Evolutionary conservation across 2,113 vertebrate species (phyloP).

Genomic region (Mirounga angustirostris): DNA sequence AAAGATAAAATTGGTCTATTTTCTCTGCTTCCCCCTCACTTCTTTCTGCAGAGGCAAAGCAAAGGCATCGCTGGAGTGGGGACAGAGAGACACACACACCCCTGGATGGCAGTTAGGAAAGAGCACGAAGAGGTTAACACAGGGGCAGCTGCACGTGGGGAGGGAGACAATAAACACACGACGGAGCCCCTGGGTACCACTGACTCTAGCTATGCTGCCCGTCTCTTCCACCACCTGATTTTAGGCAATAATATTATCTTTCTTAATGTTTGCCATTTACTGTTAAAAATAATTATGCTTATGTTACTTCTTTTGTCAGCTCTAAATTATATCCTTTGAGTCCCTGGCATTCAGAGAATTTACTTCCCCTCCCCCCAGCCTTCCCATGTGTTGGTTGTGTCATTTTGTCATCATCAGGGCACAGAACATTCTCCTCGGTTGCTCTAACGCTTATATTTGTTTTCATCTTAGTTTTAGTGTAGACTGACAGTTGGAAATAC

Average conservation of each 20-base stretch:
- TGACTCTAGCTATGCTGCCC: background rate
- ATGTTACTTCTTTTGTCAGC: constrained; percentile 32
- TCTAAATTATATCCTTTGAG: background rate
- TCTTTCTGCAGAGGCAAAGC: background rate
- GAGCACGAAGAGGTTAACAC: background rate
- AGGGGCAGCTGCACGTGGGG: background rate
- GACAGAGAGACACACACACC: background rate
- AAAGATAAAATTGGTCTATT: background rate
- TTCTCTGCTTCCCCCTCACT: constrained; percentile 11
- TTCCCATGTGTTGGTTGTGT: background rate
- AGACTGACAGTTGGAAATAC: background rate
- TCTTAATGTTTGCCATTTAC: background rate
- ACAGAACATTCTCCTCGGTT: background rate
- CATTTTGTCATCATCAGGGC: background rate
- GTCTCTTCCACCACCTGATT: background rate
- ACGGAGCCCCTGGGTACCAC: background rate
- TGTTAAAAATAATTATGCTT: constrained; percentile 43
- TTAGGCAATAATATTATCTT: background rate
- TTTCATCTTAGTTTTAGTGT: background rate
- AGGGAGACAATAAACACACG: background rate
- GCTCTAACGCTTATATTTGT: background rate
- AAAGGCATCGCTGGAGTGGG: background rate
- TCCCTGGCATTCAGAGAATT: background rate
- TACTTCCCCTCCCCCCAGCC: background rate
- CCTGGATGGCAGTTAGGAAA: background rate